These are phyloP conservation scores for Zoanthus gigantus DNA, from an alignment of 92 coral and sea anemone species.

Conservation along the genomic window DNA sequence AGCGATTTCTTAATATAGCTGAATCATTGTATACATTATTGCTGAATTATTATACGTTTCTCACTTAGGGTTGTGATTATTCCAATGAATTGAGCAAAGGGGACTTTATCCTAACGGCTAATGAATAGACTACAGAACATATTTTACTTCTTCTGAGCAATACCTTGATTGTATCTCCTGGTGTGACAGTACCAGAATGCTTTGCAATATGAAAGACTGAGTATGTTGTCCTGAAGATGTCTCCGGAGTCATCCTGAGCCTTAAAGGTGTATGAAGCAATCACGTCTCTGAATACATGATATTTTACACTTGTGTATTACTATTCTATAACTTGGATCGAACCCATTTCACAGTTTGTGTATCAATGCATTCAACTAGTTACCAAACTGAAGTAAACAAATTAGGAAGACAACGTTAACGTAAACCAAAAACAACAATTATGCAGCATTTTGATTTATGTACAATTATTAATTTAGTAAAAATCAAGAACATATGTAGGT, in stretches of 20 bases:
- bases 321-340: background rate
- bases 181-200: conserved; percentile 81
- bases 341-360: background rate
- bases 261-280: background rate
- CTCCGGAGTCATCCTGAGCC: conserved; percentile 81
- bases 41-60: no score
- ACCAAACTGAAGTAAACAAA: background rate
- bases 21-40: no score
- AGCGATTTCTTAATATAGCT: no score
- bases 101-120: no score
- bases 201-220: conserved; percentile 83
- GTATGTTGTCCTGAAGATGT: conserved; percentile 89
- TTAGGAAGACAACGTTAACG: background rate
- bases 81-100: background rate
- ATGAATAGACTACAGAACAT: no score
- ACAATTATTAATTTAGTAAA: no score
- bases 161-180: conserved; percentile 76
- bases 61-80: no score
- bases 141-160: background rate
- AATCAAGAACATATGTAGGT: background rate
- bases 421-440: no score
- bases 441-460: no score
- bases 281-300: background rate
- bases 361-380: background rate
- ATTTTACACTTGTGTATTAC: no score